Base-by-base conservation (phyloP, 1,140 invertebrate genomes). In the Hermetia illucens region DNA sequence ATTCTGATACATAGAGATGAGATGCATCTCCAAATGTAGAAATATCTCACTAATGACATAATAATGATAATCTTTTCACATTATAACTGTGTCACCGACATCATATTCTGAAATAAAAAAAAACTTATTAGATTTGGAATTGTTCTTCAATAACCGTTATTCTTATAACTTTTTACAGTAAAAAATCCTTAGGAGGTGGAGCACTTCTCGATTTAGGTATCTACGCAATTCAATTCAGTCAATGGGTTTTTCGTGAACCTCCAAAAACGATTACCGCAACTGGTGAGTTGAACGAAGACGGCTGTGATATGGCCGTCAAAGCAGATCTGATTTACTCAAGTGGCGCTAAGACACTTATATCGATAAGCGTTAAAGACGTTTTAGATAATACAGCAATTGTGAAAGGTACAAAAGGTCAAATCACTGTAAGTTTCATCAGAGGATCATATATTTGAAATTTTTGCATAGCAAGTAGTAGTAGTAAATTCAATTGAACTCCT, bases 161-260 rank as follows among this genome's bases (percentile, higher is more conserved):
- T n/a, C 31, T 33, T 33, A n/a, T 9, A 6, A n/a, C 15, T 6
- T 8, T 15, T 16, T 21, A 5, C 21, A 35, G 34, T 13, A 36
- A 36, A 21, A 36, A 36, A 16, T 3, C 64, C 56, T 42, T 82
- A 3, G 84, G 82, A 5, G 85, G 85, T 13, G 80, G 85, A 17
- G 74, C 75, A 0, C 55, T 83, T 21, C 53, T 89, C n/a, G 83
- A 88, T 51, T 60, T 89, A 21, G 87, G 85, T 1, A 65, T 87
- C 16, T 92, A 92, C 52, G 52, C 61, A 1, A 49, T 89, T 6
- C 82, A 90, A 50, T 71, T 85, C 19, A 69, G 72, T 1, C 69
- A 69, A 40, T 68, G 72, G 27, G 62, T 82, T 12, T 84, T 75
- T 46, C 60, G 69, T 38, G 68, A 71, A 4, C 65, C 69, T 38